These are phyloP conservation scores for Tokudaia muenninki DNA, from an alignment of 2,797 vertebrate genomes.

Conservation along the genomic window DNA sequence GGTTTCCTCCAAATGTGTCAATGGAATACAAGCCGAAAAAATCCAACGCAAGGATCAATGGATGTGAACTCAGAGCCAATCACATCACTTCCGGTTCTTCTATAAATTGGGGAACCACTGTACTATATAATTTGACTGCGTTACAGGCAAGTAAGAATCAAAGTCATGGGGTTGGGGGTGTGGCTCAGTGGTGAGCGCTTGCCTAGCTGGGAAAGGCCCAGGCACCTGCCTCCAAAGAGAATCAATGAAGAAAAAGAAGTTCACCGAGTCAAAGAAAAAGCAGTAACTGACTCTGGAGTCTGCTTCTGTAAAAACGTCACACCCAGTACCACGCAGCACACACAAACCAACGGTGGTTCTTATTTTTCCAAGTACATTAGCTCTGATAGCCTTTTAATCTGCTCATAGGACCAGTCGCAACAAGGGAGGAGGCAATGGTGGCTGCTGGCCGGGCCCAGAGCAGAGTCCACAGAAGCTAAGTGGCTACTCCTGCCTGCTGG, in stretches of 20 bases:
- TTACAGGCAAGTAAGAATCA: not conserved
- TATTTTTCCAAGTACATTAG: conserved; percentile 58
- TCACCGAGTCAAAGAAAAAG: conserved; percentile 7
- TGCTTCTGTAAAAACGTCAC: conserved; percentile 54
- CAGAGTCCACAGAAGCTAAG: not conserved
- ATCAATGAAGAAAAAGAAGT: not conserved
- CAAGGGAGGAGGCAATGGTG: not conserved
- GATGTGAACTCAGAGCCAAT: not conserved
- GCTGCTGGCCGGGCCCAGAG: not conserved
- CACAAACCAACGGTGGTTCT: conserved; percentile 46
- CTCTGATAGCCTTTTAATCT: conserved; percentile 61
- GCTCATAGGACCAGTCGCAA: not conserved
- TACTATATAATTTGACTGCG: not conserved
- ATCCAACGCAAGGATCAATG: not conserved
- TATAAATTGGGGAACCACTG: not conserved
- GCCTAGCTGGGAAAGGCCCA: not conserved
- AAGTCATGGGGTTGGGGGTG: not conserved
- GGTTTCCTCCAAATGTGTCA: conserved; percentile 16
- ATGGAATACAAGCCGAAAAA: conserved; percentile 26
- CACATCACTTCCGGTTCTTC: not conserved
- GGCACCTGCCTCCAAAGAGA: not conserved
- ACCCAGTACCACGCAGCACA: not conserved
- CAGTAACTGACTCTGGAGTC: not conserved
- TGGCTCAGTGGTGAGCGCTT: not conserved
- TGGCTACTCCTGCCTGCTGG: not conserved